These are phyloP conservation scores for Nothocercus nigrocapillus DNA, from an alignment of 2,113 vertebrate species.

Conservation along the genomic window DNA sequence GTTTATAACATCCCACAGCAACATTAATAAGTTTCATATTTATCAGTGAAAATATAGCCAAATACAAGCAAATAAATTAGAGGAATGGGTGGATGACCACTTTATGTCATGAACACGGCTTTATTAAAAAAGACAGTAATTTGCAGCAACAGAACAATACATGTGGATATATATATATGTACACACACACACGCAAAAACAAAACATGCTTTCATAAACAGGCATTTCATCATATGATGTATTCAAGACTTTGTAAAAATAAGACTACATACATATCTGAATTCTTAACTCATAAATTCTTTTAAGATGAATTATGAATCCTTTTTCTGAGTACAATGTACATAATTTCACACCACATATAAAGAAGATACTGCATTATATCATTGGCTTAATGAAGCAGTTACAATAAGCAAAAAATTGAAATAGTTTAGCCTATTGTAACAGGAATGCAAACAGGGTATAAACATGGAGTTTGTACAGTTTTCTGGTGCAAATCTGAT, in stretches of 20 bases:
- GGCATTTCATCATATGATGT: background rate
- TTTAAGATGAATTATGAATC: fast-evolving
- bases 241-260: background rate
- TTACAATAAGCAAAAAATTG: too few species aligned
- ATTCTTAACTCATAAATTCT: background rate
- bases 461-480: fast-evolving
- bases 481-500: background rate
- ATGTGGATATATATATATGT: background rate
- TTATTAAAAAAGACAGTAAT: background rate
- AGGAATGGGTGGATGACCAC: background rate
- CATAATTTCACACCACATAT: fast-evolving
- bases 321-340: background rate
- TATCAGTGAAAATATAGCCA: background rate
- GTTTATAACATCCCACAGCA: background rate
- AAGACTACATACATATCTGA: background rate
- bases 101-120: background rate
- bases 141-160: background rate
- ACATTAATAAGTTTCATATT: background rate
- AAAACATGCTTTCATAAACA: background rate
- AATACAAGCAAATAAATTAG: background rate
- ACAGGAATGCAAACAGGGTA: too few species aligned
- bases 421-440: background rate
- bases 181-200: background rate
- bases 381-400: background rate
- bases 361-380: fast-evolving